These are phyloP conservation scores for Tipula helvola DNA, from an alignment of 2,888 invertebrate genomes.

Conservation along the genomic window DNA sequence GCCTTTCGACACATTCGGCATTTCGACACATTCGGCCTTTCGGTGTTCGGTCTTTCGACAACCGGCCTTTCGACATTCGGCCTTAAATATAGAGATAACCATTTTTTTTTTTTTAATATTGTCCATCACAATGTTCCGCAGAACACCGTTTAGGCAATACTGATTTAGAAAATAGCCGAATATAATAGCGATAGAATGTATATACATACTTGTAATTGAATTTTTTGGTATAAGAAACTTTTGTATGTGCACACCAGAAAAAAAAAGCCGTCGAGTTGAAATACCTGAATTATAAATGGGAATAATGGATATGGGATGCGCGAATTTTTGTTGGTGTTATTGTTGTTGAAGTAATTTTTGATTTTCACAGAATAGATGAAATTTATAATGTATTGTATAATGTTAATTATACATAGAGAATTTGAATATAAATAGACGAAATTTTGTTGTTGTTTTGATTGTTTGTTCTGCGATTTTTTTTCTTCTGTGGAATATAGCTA, in stretches of 20 bases:
- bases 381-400: too few species aligned
- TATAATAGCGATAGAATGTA: not conserved
- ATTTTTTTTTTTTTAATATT: too few species aligned
- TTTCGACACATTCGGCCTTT: too few species aligned
- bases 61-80: too few species aligned
- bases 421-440: not conserved
- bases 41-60: too few species aligned
- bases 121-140: not conserved
- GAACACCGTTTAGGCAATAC: too few species aligned
- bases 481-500: not conserved
- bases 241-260: not conserved
- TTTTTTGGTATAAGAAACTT: not conserved
- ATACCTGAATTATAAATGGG: not conserved
- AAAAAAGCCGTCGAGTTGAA: not conserved
- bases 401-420: not conserved
- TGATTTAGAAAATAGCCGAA: not conserved
- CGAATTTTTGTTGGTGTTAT: not conserved
- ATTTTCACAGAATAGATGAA: not conserved
- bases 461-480: not conserved
- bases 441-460: not conserved
- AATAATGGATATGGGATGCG: not conserved
- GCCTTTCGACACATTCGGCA: too few species aligned
- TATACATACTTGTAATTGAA: not conserved
- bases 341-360: not conserved
- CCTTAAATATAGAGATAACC: too few species aligned